Evolutionary conservation across 2,797 vertebrate genomes (phyloP).

Genomic region (Acanthis flammea): DNA sequence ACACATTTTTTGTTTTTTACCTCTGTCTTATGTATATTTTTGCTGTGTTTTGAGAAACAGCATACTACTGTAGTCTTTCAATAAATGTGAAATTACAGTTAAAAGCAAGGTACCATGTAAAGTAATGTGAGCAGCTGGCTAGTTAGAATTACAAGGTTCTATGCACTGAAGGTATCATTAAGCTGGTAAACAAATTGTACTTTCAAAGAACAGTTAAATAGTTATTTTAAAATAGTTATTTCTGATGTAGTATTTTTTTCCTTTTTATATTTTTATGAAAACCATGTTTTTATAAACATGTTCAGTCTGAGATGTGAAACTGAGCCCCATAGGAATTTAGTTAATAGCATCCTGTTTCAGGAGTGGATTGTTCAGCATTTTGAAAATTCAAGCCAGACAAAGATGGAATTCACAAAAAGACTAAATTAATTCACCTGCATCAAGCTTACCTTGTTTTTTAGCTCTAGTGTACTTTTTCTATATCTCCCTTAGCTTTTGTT

Average conservation of each 20-base stretch:
- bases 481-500: neutral
- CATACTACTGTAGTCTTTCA: neutral
- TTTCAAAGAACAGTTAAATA: neutral
- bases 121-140: neutral
- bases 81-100: neutral
- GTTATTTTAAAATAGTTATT: neutral
- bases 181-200: neutral
- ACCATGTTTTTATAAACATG: fast-evolving
- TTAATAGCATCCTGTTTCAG: neutral
- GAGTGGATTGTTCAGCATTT: neutral
- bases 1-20: neutral
- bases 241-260: neutral
- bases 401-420: neutral
- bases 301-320: neutral
- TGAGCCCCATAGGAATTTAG: neutral
- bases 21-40: neutral
- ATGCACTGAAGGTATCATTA: neutral
- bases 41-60: neutral
- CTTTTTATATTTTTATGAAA: neutral
- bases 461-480: neutral
- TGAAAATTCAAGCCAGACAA: neutral
- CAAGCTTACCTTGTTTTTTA: neutral
- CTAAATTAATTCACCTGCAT: neutral
- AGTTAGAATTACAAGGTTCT: neutral
- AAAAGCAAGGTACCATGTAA: neutral